Evolutionary conservation across 2,888 invertebrate species (phyloP), one percentile per base, ranked within the genome.

Genomic region (Drosophila subquinaria): DNA sequence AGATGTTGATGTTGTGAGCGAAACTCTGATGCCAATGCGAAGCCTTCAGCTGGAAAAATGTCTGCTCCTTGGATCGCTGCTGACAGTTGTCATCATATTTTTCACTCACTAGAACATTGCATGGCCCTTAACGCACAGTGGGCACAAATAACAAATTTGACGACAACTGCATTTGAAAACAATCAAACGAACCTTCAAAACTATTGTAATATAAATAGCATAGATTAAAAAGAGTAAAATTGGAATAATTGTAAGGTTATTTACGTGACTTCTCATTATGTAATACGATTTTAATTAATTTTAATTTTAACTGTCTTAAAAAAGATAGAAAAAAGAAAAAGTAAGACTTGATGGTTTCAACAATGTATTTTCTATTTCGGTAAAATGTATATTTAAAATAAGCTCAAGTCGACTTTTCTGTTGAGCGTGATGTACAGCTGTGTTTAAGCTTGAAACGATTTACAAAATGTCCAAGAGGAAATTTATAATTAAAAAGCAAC

Each of bases 11-110:
- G 57, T 51, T 67, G 42, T n/a, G n/a, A 17, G 20, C 50, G 20
- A 33, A 35, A 36, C 50, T 53, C 50, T 53, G 61, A 35, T 65
- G 66, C 75, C 79, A 69, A 65, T 70, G 77, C 36, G 35, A 64
- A 71, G 76, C 76, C 69, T 73, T 80, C 59, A 75, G 69, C 78
- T 80, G 71, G 80, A 81, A 84, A 87, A 80, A 79, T 84, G 72
- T 60, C 73, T 78, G 73, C 59, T 43, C 61, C 67, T 64, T 67
- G 78, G 62, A 69, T 81, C 68, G 75, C 77, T 72, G 75, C 62
- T 73, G 78, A 78, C 75, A 81, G 76, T 84, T 76, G 78, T 78
- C 71, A 57, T 82, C 80, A 84, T 84, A 82, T 76, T 74, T 82
- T 75, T 75, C 57, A 68, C 55, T 27, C 30, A 57, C 66, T 43